These are phyloP conservation scores for Falco peregrinus DNA, from an alignment of 2,797 vertebrate species.

Conservation along the genomic window DNA sequence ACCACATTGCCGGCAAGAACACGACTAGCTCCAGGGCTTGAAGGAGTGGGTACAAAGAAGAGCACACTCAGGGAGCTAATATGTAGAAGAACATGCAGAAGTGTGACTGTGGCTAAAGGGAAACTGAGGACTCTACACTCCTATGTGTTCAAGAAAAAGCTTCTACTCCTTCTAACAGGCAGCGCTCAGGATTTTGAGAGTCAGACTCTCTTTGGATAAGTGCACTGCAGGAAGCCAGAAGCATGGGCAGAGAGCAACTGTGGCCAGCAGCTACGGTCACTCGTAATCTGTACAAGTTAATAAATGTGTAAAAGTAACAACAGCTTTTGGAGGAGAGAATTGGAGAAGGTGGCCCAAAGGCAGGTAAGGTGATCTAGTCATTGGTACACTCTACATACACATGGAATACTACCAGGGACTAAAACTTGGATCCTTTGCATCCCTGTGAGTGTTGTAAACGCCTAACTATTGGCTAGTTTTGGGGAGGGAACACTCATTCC, in stretches of 20 bases:
- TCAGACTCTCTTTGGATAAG: neutral
- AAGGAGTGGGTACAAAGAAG: neutral
- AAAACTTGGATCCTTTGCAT: constrained; percentile 18
- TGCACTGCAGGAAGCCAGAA: neutral
- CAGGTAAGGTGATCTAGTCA: neutral
- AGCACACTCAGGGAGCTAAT: neutral
- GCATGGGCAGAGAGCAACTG: neutral
- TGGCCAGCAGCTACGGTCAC: neutral
- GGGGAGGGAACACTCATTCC: constrained; percentile 37
- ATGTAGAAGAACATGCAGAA: neutral
- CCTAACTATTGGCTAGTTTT: constrained; percentile 19
- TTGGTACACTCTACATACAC: neutral
- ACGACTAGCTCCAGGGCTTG: neutral
- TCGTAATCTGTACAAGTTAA: neutral
- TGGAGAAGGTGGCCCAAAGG: neutral
- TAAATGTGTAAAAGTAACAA: neutral
- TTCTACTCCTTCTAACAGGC: neutral
- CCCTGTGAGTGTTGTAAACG: neutral
- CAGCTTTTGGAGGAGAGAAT: neutral
- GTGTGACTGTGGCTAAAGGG: neutral
- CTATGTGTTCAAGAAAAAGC: neutral
- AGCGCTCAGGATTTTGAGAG: neutral
- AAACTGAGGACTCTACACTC: neutral
- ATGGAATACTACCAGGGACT: neutral
- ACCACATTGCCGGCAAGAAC: neutral